Percentiles rank a stretch among this genome's conserved stretches.
These are phyloP conservation scores for Perca fluviatilis DNA, from an alignment of 2,113 vertebrate genomes.

Conservation along the genomic window DNA sequence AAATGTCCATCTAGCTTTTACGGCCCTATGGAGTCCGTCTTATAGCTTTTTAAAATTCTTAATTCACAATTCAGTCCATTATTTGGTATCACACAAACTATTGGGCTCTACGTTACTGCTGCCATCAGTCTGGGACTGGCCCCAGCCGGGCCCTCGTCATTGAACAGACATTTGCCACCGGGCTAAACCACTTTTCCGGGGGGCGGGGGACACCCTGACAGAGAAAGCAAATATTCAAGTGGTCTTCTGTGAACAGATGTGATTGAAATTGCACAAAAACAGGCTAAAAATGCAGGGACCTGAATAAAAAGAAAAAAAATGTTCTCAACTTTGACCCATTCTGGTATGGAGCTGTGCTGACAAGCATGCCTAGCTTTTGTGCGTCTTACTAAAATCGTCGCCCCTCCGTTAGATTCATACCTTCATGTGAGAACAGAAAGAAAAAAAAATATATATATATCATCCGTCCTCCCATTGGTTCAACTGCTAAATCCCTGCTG, in stretches of 20 bases:
- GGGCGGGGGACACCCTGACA: rapidly evolving
- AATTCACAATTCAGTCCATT: too few species aligned
- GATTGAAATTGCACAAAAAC: neutral
- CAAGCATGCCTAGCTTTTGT: neutral
- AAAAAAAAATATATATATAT: too few species aligned
- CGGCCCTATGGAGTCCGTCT: too few species aligned
- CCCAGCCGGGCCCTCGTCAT: too few species aligned
- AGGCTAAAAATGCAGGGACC: neutral
- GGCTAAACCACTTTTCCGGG: too few species aligned
- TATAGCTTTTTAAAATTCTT: too few species aligned
- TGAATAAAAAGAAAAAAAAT: neutral
- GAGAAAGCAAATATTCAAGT: conserved; percentile 3
- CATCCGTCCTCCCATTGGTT: conserved; percentile 28
- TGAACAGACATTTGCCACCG: too few species aligned
- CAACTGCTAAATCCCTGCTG: conserved; percentile 14
- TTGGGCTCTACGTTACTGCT: too few species aligned
- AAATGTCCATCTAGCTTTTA: too few species aligned
- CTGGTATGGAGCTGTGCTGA: neutral
- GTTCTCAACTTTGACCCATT: neutral
- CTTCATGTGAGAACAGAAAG: conserved; percentile 30
- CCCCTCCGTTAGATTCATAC: conserved; percentile 31
- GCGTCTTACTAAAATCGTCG: conserved; percentile 47
- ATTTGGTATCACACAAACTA: too few species aligned
- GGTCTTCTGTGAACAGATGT: neutral
- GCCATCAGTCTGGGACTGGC: too few species aligned